Evolutionary conservation across 2,113 vertebrate species (phyloP).

Genomic region (Mystacornis crossleyi): DNA sequence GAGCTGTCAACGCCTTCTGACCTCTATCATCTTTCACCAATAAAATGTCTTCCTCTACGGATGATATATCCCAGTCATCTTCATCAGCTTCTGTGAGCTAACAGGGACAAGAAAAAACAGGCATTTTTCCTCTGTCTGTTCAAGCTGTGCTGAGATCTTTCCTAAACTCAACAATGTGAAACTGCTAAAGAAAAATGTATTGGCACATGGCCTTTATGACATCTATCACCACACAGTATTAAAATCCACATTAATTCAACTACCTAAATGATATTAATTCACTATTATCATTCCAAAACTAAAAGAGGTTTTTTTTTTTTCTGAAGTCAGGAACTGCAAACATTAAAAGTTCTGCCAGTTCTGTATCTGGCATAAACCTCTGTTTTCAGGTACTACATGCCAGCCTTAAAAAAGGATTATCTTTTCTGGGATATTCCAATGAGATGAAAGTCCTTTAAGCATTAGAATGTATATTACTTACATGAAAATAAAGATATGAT

Average conservation of each 20-base stretch:
- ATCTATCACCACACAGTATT: neutral
- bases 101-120: neutral
- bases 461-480: neutral
- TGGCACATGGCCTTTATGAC: neutral
- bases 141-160: neutral
- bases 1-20: slow-evolving; percentile 22
- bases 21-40: slow-evolving; percentile 49
- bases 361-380: neutral
- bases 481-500: neutral
- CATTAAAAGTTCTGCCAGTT: neutral
- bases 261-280: neutral
- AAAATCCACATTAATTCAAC: neutral
- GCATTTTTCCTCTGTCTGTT: neutral
- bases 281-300: neutral
- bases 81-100: slow-evolving; percentile 76
- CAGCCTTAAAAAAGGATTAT: neutral
- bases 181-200: neutral
- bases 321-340: neutral
- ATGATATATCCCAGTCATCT: slow-evolving; percentile 86
- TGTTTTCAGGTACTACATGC: neutral
- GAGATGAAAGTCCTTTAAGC: neutral
- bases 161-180: neutral
- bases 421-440: neutral
- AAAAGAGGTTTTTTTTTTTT: neutral
- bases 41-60: slow-evolving; percentile 80